Evolutionary conservation across 2,113 vertebrate species (phyloP), one percentile per base, ranked within the genome.

Genomic region (Marcusenius ussheri): DNA sequence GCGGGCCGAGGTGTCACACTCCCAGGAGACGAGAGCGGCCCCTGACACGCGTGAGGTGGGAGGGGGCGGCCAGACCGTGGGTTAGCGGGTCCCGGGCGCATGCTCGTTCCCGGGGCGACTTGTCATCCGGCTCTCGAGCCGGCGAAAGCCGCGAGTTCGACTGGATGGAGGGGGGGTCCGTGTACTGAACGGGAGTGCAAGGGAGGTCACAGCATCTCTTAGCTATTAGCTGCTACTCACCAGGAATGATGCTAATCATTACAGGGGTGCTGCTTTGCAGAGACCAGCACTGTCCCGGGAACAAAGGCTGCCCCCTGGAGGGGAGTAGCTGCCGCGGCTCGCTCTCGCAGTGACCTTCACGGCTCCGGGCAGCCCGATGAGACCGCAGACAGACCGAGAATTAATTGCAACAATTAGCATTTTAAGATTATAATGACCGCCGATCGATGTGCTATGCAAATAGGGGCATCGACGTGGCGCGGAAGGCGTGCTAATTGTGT

Each of bases 391-490:
- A 98, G 97, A 97, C 97, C 97, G 96, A 95, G 95, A 98, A 98
- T 98, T 98, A 99, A 99, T 99, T 99, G 97, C 96, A 96, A 95
- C 97, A 98, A 98, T 99, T 99, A 99, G 98, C 96, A 96, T 98
- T 98, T 97, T 97, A 97, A 95, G 94, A 96, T 97, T 97, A 97
- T 98, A 99, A 98, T 97, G 96, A 97, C 96, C 96, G 93, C 91
- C 93, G 96, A 98, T 99, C 98, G 95, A 99, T 99, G 97, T 93
- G 92, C 94, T 94, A 97, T 98, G 97, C 96, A 98, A 98, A 97
- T 97, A 94, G 91, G 93, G 93, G 92, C 96, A 98, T 97, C 92
- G 96, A 98, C 97, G 96, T 95, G 95, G 93, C 91, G 95, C 94
- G 95, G 95, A 96, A 96, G 94, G 92, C 95, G 95, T 96, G 94